These are phyloP conservation scores for Marcusenius ussheri DNA, from an alignment of 2,113 vertebrate genomes.

Conservation along the genomic window DNA sequence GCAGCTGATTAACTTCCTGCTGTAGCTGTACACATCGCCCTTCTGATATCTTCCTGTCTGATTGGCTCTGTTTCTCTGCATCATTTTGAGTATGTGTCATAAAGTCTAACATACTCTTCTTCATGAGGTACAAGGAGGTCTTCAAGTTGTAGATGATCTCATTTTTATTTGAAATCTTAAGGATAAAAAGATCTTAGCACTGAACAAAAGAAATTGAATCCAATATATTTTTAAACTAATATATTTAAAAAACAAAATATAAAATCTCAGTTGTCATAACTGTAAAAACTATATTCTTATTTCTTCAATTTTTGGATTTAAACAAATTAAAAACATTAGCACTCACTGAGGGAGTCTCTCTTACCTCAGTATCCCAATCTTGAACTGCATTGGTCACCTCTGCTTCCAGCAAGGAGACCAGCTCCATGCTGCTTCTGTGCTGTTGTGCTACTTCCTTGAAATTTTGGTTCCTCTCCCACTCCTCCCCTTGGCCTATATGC, in stretches of 20 bases:
- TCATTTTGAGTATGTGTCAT: conserved; percentile 47
- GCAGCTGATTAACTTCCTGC: conserved; percentile 54
- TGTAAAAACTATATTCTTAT: background rate
- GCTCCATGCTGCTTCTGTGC: conserved; percentile 40
- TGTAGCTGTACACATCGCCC: conserved; percentile 45
- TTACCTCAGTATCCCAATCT: conserved; percentile 60
- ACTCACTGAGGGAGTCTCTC: background rate
- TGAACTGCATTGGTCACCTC: conserved; percentile 42
- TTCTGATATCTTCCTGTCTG: conserved; percentile 45
- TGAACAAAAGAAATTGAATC: background rate
- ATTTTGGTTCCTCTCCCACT: conserved; percentile 43
- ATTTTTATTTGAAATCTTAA: conserved; percentile 64
- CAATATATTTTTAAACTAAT: background rate
- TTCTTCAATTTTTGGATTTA: background rate
- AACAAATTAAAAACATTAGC: conserved; percentile 5
- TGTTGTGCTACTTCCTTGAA: conserved; percentile 39
- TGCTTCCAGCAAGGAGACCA: conserved; percentile 36
- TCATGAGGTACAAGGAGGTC: conserved; percentile 49
- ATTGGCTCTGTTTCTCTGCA: conserved; percentile 49
- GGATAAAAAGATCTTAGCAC: background rate
- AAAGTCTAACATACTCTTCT: conserved; percentile 40
- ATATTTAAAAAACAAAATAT: background rate
- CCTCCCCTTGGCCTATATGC: conserved; percentile 56
- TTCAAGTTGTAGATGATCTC: conserved; percentile 55
- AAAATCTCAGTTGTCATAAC: background rate